phyloP scores from a whole-genome alignment of 1,140 invertebrate species.

The Sitobion miscanthi region DNA sequence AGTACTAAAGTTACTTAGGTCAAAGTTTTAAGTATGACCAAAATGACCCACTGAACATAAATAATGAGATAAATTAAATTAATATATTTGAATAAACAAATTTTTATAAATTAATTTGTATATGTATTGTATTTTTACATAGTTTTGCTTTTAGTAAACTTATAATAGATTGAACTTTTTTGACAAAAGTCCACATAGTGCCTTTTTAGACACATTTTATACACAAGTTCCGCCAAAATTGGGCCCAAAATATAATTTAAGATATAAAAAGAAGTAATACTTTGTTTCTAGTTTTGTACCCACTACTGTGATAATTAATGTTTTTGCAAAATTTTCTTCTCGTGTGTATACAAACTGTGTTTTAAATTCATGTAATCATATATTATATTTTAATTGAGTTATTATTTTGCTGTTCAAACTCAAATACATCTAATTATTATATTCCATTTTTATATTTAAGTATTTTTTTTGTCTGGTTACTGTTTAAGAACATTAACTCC shows the following conservation, averaged over 20 bases:
- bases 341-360: neutral
- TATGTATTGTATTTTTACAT: slow-evolving; percentile 38
- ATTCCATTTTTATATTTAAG: neutral
- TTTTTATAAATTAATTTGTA: slow-evolving; percentile 39
- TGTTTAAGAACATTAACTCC: neutral
- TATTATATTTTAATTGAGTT: slow-evolving; percentile 22
- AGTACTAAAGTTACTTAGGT: neutral
- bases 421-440: slow-evolving; percentile 3
- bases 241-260: slow-evolving; percentile 34
- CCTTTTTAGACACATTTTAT: slow-evolving; percentile 47
- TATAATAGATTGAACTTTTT: slow-evolving; percentile 18
- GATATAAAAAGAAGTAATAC: neutral
- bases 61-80: neutral
- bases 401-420: slow-evolving; percentile 12
- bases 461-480: neutral
- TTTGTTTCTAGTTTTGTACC: slow-evolving; percentile 40
- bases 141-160: slow-evolving; percentile 36
- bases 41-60: neutral
- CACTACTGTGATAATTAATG: slow-evolving; percentile 54
- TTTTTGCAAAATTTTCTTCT: slow-evolving; percentile 22
- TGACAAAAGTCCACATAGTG: slow-evolving; percentile 41
- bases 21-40: neutral
- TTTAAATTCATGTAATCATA: neutral
- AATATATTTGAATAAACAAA: neutral
- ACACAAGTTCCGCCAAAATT: slow-evolving; percentile 18